A percentile compares a stretch with the other conserved stretches of the same genome.
Conservation (phyloP, 2,888 invertebrate genomes). For the Lasioglossum calceatum region DNA sequence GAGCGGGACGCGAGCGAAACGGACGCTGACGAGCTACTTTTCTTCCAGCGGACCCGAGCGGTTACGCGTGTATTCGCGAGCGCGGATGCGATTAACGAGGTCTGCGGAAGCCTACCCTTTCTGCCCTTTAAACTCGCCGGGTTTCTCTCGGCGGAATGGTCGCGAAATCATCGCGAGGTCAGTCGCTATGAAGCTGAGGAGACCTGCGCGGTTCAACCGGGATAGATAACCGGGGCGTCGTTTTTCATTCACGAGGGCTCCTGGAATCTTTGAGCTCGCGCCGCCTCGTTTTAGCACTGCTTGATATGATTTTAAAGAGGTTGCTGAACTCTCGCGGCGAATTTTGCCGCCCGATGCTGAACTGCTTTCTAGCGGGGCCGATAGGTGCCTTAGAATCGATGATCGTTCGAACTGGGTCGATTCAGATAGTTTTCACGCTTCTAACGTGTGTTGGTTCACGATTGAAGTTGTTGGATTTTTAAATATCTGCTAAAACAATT, state of each 20-base stretch:
- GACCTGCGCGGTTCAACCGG: neutral
- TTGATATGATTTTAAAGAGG: slow-evolving; percentile 31
- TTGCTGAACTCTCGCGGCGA: neutral
- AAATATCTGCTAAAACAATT: too few relatives aligned
- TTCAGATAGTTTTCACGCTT: neutral
- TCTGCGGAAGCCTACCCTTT: neutral
- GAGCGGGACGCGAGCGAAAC: slow-evolving; percentile 15
- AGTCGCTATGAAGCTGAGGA: neutral
- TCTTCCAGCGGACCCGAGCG: neutral
- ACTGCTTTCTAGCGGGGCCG: neutral
- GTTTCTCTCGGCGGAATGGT: neutral
- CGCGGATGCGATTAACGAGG: slow-evolving; percentile 32
- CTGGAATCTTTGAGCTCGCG: slow-evolving; percentile 17
- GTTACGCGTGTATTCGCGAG: slow-evolving; percentile 1
- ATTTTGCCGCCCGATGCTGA: neutral
- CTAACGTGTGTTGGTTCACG: neutral
- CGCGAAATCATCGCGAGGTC: slow-evolving; percentile 1
- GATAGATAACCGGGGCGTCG: neutral
- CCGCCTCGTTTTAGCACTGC: slow-evolving; percentile 29
- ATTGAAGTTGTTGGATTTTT: neutral
- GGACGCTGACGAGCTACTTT: neutral
- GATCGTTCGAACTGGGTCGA: neutral
- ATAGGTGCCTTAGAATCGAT: neutral
- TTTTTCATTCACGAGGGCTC: slow-evolving; percentile 30
- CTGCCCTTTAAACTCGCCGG: neutral